Percentiles rank a stretch among this genome's conserved stretches.
Evolutionary conservation across 2,797 vertebrate species (phyloP).

Genomic region (Lagocephalus sceleratus): DNA sequence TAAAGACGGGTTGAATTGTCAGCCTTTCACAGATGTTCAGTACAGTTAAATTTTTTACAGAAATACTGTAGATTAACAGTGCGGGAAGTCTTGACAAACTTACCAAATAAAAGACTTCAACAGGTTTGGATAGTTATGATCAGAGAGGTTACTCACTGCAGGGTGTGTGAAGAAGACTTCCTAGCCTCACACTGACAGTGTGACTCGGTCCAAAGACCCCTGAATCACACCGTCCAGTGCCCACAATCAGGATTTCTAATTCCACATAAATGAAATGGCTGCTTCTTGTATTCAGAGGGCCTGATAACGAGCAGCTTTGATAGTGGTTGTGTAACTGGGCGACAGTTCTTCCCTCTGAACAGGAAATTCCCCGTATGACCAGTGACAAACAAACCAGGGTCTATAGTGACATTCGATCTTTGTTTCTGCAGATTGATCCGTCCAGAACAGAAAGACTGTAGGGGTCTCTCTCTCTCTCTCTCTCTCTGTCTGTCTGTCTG

Average conservation of each 20-base stretch:
- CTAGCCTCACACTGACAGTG: constrained; percentile 4
- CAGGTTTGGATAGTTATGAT: constrained; percentile 29
- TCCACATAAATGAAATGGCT: not conserved
- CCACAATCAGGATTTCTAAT: not conserved
- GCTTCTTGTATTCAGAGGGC: constrained; percentile 10
- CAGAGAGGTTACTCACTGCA: constrained; percentile 14
- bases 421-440: constrained; percentile 59
- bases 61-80: too few species aligned
- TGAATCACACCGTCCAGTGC: not conserved
- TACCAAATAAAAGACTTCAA: constrained; percentile 34
- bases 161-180: constrained; percentile 12
- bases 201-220: constrained; percentile 12
- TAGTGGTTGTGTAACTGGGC: constrained; percentile 12
- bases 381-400: constrained; percentile 53
- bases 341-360: constrained; percentile 23
- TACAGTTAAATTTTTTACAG: too few species aligned
- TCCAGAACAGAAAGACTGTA: constrained; percentile 41
- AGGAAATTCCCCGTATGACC: constrained; percentile 41
- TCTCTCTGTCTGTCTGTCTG: constrained; percentile 8
- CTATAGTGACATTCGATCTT: constrained; percentile 52
- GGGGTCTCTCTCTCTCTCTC: constrained; percentile 31
- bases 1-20: too few species aligned
- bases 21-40: too few species aligned
- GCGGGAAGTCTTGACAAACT: constrained; percentile 28
- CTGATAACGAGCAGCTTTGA: constrained; percentile 10